Base-by-base conservation (phyloP, 2,797 vertebrate genomes). In the Halcyon chelicuti region DNA sequence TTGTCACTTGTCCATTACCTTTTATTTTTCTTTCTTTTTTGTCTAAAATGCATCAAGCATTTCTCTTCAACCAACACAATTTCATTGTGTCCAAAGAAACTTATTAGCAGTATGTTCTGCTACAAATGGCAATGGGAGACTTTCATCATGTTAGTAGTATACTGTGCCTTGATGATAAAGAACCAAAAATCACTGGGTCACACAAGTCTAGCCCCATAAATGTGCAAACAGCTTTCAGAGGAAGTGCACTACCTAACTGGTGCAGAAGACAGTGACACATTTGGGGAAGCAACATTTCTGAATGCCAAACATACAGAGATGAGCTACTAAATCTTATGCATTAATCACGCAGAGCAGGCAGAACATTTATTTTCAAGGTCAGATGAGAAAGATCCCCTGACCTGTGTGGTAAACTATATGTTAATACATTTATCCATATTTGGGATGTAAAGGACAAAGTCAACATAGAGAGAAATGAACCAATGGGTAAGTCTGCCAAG, bases 341-440 rank as follows among this genome's bases (percentile, higher is more conserved):
- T 96, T 94, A 91, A 94, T 95, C 91, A 93, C 91, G 89, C 81
- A 94, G 81, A 94, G 78, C 68, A 93, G 92, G 95, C n/a, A 93
- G 89, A 96, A 95, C 86, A 88, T 85, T 96, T 93, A 67, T 95
- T 96, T 96, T 93, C 95, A 92, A 91, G 81, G 93, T 93, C 84
- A 96, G 80, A 88, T 66, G 23, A 92, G 84, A 94, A 92, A 72
- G 86, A 93, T 94, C 66, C 26, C 29, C 76, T 95, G 94, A 94
- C 93, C 95, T 78, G 42, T 88, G 63, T 68, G 83, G 94, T 73
- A 94, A 91, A 93, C 81, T 82, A 80, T 49, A 90, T 7, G 1
- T 88, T 91, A 96, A 96, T 94, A 87, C 65, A 93, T 94, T 89
- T 96, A 93, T 86, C 93, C 63, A 39, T 77, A 87, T 94, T 91